A percentile compares a stretch with the other conserved stretches of the same genome.
Conservation (phyloP, 2,888 invertebrate species). For the Keiferia lycopersicella region DNA sequence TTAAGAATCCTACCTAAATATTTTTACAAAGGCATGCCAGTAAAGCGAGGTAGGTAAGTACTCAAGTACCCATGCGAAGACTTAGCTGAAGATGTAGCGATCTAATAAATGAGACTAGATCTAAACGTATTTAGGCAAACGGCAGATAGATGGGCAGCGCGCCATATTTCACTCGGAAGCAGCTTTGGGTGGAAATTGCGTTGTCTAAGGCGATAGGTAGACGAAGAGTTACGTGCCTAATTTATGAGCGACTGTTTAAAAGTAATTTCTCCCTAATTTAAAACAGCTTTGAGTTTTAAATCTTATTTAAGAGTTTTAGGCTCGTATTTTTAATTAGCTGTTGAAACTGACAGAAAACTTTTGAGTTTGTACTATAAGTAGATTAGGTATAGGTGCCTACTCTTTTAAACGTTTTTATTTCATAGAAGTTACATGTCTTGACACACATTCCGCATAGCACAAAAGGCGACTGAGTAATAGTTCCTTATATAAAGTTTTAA, state of each 20-base stretch:
- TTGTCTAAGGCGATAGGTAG: constrained; percentile 61
- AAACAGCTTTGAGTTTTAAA: not conserved
- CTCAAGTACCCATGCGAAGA: no score
- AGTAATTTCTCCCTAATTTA: constrained; percentile 33
- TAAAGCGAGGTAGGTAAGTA: no score
- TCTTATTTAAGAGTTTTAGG: not conserved
- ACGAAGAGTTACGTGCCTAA: constrained; percentile 57
- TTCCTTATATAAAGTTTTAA: constrained; percentile 56
- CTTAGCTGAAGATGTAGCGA: constrained; percentile 41
- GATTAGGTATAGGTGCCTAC: not conserved
- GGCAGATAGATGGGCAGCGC: constrained; percentile 65
- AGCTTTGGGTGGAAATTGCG: constrained; percentile 58
- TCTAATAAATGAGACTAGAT: constrained; percentile 69
- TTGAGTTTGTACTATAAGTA: not conserved
- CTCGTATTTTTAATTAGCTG: not conserved
- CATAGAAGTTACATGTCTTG: constrained; percentile 42
- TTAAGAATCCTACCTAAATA: no score
- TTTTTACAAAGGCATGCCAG: no score
- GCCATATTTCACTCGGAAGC: constrained; percentile 60
- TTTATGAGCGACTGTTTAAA: constrained; percentile 54
- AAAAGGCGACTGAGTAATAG: constrained; percentile 31
- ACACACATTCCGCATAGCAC: constrained; percentile 29
- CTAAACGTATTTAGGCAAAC: constrained; percentile 52
- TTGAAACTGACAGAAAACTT: not conserved
- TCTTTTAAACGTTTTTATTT: constrained; percentile 2